These are phyloP conservation scores for Amitus sp. DNA, from an alignment of 2,888 invertebrate genomes.

Conservation along the genomic window DNA sequence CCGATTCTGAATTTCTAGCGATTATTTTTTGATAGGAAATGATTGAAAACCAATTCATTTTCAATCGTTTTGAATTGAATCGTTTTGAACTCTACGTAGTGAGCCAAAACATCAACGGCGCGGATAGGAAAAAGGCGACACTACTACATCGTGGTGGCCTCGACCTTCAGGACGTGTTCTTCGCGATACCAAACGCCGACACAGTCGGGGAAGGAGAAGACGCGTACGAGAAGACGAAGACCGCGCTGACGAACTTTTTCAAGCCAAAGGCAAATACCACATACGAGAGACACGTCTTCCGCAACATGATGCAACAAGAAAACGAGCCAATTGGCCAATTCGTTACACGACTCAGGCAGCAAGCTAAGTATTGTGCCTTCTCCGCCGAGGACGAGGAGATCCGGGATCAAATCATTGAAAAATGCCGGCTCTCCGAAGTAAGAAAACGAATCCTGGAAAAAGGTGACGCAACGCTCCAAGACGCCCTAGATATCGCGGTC, in stretches of 20 bases:
- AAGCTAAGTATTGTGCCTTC: slow-evolving; percentile 50
- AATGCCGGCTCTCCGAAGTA: slow-evolving; percentile 34
- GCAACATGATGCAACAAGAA: slow-evolving; percentile 44
- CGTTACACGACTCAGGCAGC: slow-evolving; percentile 46
- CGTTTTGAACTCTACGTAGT: background rate
- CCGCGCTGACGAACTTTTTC: slow-evolving; percentile 38
- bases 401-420: slow-evolving; percentile 29
- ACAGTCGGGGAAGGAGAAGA: slow-evolving; percentile 4
- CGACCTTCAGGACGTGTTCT: slow-evolving; percentile 25
- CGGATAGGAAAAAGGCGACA: slow-evolving; percentile 7
- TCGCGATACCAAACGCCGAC: slow-evolving; percentile 13
- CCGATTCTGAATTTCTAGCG: no score
- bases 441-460: slow-evolving; percentile 28
- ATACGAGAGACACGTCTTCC: slow-evolving; percentile 52
- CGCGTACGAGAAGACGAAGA: slow-evolving; percentile 15
- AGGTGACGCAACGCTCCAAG: slow-evolving; percentile 13
- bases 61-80: no score
- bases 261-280: slow-evolving; percentile 49
- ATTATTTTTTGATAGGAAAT: no score
- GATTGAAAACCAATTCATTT: no score
- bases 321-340: slow-evolving; percentile 50
- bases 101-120: slow-evolving; percentile 1
- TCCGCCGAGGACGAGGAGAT: slow-evolving; percentile 24
- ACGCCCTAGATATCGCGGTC: slow-evolving; percentile 10
- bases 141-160: slow-evolving; percentile 16